Conservation (phyloP, 2,888 invertebrate species). For the Caenorhabditis virilis region DNA sequence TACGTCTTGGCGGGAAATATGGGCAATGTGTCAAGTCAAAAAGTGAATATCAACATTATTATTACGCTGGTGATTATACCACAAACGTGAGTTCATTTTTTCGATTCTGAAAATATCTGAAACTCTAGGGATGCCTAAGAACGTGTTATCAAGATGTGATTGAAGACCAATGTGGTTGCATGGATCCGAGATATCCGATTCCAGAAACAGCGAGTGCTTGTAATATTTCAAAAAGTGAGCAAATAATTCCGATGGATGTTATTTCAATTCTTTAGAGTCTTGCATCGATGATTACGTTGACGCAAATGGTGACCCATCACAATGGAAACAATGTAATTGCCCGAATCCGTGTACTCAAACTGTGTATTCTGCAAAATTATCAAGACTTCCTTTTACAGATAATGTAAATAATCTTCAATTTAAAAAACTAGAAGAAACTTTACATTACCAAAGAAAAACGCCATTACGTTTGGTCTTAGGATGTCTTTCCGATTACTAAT, state of each 20-base stretch:
- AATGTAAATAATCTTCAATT: neutral
- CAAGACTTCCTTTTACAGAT: conserved; percentile 18
- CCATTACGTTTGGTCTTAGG: no score
- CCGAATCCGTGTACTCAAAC: conserved; percentile 30
- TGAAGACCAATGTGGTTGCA: conserved; percentile 39
- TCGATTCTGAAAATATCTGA: neutral
- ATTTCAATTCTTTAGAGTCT: conserved; percentile 15
- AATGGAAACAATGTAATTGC: conserved; percentile 37
- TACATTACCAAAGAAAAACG: no score
- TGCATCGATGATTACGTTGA: conserved; percentile 35
- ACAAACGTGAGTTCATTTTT: conserved; percentile 39
- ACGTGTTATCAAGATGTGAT: conserved; percentile 53
- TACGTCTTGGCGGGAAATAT: conserved; percentile 47
- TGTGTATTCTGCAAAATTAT: conserved; percentile 19
- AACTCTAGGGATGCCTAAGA: conserved; percentile 47
- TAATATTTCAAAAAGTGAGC: conserved; percentile 36
- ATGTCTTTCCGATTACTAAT: no score
- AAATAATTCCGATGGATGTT: neutral
- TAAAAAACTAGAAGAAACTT: no score
- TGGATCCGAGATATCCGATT: conserved; percentile 56
- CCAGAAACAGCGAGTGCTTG: conserved; percentile 29
- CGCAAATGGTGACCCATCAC: conserved; percentile 35
- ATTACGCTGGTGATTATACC: conserved; percentile 51
- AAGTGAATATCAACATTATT: conserved; percentile 47
- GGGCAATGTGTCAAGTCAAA: conserved; percentile 43